Percentiles rank a stretch among this genome's conserved stretches.
Evolutionary conservation across 2,797 vertebrate genomes (phyloP).

Genomic region (Sebastes nivosus): DNA sequence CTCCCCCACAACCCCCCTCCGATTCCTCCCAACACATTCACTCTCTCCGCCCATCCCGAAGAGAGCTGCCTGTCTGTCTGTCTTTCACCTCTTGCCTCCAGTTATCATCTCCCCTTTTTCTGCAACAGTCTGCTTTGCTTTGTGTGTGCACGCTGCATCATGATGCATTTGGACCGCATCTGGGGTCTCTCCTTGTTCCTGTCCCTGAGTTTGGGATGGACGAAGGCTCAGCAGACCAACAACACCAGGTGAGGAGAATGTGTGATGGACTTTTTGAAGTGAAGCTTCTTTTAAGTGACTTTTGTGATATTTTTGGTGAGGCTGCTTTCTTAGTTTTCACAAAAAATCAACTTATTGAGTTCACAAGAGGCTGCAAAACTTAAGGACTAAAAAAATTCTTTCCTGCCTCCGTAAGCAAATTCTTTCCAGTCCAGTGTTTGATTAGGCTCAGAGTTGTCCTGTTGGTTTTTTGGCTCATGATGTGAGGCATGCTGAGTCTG

Average conservation of each 20-base stretch:
- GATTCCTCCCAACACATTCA: slow-evolving; percentile 23
- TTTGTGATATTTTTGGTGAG: not conserved
- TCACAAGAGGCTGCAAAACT: not conserved
- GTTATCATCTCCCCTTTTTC: slow-evolving; percentile 19
- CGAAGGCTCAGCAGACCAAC: slow-evolving; percentile 70
- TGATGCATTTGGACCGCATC: slow-evolving; percentile 56
- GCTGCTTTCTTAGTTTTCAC: not conserved
- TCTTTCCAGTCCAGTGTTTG: slow-evolving; percentile 46
- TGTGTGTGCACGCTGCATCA: slow-evolving; percentile 55
- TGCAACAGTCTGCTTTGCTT: slow-evolving; percentile 25
- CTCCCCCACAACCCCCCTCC: not conserved
- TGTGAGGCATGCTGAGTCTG: slow-evolving; percentile 38
- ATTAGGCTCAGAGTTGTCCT: slow-evolving; percentile 45
- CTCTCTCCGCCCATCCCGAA: slow-evolving; percentile 57
- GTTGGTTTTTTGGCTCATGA: slow-evolving; percentile 41
- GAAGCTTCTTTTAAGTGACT: not conserved
- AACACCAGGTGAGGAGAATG: slow-evolving; percentile 71
- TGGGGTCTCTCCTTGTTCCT: slow-evolving; percentile 70
- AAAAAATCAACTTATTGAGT: not conserved
- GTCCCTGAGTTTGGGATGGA: slow-evolving; percentile 66
- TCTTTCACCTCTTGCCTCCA: slow-evolving; percentile 54
- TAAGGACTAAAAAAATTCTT: slow-evolving; percentile 29
- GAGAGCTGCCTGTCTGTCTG: slow-evolving; percentile 11
- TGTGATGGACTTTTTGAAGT: not conserved
- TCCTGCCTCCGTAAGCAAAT: slow-evolving; percentile 29